Conservation (phyloP, 37 sponge, comb jelly and placozoan genomes). For the Halisarca cf. caerulea region DNA sequence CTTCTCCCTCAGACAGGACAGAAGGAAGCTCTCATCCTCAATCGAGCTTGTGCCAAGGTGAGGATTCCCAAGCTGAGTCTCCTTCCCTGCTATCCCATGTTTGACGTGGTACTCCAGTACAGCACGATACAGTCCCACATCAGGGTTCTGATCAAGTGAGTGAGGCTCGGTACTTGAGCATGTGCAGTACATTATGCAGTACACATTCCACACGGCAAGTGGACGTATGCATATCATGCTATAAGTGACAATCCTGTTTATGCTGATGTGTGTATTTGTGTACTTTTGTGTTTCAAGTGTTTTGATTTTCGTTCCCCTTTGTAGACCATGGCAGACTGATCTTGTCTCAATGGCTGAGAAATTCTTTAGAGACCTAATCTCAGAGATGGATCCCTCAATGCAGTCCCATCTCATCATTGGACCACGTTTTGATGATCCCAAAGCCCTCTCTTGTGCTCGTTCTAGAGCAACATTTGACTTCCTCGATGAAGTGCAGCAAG, state of each 20-base stretch:
- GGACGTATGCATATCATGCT: too few relatives aligned
- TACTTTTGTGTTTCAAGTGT: background rate
- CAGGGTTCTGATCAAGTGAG: slow-evolving; percentile 19
- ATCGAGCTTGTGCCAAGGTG: background rate
- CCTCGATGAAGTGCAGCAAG: background rate
- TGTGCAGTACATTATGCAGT: too few relatives aligned
- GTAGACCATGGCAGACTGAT: slow-evolving; percentile 11
- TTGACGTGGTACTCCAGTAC: background rate
- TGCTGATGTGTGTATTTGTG: background rate
- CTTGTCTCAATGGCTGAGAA: background rate
- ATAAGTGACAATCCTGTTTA: too few relatives aligned
- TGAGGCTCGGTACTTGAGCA: too few relatives aligned
- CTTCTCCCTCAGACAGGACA: background rate
- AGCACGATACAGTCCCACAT: background rate
- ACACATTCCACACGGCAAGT: too few relatives aligned
- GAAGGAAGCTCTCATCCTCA: background rate
- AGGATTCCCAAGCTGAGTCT: background rate
- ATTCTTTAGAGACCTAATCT: background rate
- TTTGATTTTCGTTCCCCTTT: background rate
- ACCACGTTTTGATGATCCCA: background rate
- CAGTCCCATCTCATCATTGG: background rate
- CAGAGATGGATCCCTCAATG: background rate
- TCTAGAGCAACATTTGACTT: background rate
- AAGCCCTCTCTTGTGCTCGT: background rate
- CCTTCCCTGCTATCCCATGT: slow-evolving; percentile 49